Evolutionary conservation across 2,888 invertebrate genomes (phyloP).

Genomic region (Hypselothyrea guttata): DNA sequence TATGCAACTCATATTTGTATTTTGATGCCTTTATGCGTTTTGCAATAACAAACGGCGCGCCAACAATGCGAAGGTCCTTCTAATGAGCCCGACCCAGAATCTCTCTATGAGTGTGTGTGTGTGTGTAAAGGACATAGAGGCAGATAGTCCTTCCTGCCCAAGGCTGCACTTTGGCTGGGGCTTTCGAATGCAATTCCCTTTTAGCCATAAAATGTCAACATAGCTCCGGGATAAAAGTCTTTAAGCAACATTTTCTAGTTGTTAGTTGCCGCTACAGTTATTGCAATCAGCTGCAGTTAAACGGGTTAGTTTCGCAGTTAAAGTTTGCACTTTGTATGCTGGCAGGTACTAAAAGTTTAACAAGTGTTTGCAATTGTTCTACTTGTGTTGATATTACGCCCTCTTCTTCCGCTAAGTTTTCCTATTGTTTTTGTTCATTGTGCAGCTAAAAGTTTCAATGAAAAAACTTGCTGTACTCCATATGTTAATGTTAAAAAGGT

Average conservation of each 20-base stretch:
- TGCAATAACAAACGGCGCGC: conserved; percentile 53
- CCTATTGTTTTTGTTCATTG: no score
- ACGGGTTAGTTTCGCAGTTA: conserved; percentile 19
- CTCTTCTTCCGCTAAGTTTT: conserved; percentile 1
- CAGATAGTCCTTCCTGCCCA: no score
- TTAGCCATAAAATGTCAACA: conserved; percentile 42
- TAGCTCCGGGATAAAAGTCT: conserved; percentile 26
- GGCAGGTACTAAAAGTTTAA: conserved; percentile 37
- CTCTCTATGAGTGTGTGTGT: no score
- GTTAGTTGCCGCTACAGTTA: conserved; percentile 6
- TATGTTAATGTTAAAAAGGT: no score
- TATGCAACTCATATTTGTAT: conserved; percentile 23
- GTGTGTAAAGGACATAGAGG: no score
- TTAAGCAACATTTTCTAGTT: conserved; percentile 23
- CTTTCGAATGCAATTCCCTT: conserved; percentile 30
- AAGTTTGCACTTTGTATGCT: conserved; percentile 29
- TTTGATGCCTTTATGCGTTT: conserved; percentile 51
- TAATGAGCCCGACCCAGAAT: conserved; percentile 66
- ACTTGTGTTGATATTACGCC: background rate
- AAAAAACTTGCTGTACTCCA: no score
- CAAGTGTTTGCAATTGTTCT: conserved; percentile 32
- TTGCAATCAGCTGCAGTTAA: conserved; percentile 29
- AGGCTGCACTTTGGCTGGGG: no score
- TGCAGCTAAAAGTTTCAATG: background rate
- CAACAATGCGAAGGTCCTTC: conserved; percentile 56